Conservation (phyloP, 2,797 vertebrate species). For the Ptychadena robeensis region DNA sequence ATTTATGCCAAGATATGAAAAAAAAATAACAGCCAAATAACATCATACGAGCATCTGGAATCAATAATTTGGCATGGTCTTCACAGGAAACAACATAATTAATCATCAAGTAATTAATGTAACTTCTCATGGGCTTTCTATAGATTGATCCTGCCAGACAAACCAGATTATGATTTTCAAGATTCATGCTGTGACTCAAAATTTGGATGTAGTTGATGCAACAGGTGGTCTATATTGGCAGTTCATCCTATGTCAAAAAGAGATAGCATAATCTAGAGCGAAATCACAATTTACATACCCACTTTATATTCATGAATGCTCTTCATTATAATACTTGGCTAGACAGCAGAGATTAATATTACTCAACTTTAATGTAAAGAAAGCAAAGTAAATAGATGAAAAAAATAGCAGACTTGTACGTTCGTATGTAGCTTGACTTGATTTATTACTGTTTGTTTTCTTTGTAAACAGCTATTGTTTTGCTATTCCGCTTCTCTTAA, state of each 20-base stretch:
- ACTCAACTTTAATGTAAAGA: slow-evolving; percentile 51
- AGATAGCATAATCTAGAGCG: slow-evolving; percentile 57
- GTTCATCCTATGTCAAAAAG: slow-evolving; percentile 50
- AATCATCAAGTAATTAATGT: slow-evolving; percentile 61
- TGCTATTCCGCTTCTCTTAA: background rate
- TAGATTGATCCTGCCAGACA: slow-evolving; percentile 57
- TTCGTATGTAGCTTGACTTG: slow-evolving; percentile 27
- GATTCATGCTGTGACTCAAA: slow-evolving; percentile 47
- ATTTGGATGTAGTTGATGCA: slow-evolving; percentile 51
- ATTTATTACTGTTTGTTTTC: slow-evolving; percentile 9
- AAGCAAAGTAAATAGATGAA: slow-evolving; percentile 34
- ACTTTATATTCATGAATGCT: slow-evolving; percentile 61
- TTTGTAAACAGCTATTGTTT: slow-evolving; percentile 24
- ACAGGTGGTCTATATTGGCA: slow-evolving; percentile 62
- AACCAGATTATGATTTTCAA: slow-evolving; percentile 57
- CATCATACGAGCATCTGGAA: slow-evolving; percentile 56
- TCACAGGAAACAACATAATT: slow-evolving; percentile 58
- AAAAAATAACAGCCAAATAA: slow-evolving; percentile 39
- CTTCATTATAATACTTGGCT: slow-evolving; percentile 54
- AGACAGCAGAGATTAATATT: slow-evolving; percentile 50
- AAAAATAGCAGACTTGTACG: background rate
- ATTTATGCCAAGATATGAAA: slow-evolving; percentile 26
- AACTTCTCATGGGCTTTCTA: slow-evolving; percentile 55
- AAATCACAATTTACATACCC: slow-evolving; percentile 56
- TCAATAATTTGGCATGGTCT: slow-evolving; percentile 54